A percentile compares a stretch with the other conserved stretches of the same genome.
These are phyloP conservation scores for Enteromius paludinosus DNA, from an alignment of 2,797 vertebrate genomes.

Conservation along the genomic window DNA sequence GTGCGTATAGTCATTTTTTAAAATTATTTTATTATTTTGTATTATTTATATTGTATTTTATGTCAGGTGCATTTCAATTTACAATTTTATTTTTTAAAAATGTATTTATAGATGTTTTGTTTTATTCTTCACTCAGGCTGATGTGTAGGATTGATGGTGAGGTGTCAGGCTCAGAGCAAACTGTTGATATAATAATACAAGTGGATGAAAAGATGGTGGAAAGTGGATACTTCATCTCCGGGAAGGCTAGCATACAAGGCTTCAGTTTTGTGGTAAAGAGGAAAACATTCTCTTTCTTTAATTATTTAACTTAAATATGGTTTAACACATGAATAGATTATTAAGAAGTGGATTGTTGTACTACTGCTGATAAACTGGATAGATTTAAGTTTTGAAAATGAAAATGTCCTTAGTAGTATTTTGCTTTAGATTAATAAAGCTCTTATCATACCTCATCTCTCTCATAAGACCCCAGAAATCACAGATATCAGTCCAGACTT, in stretches of 20 bases:
- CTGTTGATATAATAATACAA: slow-evolving; percentile 76
- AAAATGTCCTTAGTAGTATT: neutral
- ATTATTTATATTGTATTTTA: neutral
- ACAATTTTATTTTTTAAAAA: neutral
- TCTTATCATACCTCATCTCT: neutral
- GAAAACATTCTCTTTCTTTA: neutral
- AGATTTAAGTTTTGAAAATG: neutral
- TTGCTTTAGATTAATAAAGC: neutral
- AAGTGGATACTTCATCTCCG: slow-evolving; percentile 77
- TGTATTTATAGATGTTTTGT: neutral
- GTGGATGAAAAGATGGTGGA: slow-evolving; percentile 74
- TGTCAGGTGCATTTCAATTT: neutral
- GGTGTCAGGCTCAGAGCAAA: slow-evolving; percentile 50
- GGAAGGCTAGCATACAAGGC: slow-evolving; percentile 72
- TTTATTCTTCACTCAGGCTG: slow-evolving; percentile 71
- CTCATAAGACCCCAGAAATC: slow-evolving; percentile 81
- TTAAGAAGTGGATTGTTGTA: neutral
- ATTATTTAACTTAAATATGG: neutral
- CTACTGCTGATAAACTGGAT: neutral
- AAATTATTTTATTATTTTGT: too few species aligned
- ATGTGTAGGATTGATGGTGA: slow-evolving; percentile 79
- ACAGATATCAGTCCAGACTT: slow-evolving; percentile 78
- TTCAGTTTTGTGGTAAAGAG: slow-evolving; percentile 86
- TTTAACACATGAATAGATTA: neutral
- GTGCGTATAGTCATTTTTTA: neutral